Percentiles rank a stretch among this genome's conserved stretches.
These are phyloP conservation scores for Lepidothrix coronata DNA, from an alignment of 2,113 vertebrate genomes.

Conservation along the genomic window DNA sequence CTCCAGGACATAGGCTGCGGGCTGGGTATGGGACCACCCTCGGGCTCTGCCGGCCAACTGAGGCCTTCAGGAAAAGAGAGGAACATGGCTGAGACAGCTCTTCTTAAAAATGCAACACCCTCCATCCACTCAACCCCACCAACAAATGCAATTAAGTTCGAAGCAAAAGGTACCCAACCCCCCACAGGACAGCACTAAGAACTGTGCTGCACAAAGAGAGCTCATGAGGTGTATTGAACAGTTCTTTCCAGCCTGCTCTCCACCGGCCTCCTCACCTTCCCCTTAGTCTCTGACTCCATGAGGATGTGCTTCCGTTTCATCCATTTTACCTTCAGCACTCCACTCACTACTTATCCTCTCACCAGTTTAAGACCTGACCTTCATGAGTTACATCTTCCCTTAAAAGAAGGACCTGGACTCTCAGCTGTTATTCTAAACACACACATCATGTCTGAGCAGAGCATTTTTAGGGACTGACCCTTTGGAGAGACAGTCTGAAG, in stretches of 20 bases:
- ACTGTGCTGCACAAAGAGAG: not conserved
- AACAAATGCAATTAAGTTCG: not conserved
- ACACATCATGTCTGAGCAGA: not conserved
- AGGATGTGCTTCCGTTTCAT: not conserved
- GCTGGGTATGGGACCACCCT: conserved; percentile 63
- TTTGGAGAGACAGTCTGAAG: not conserved
- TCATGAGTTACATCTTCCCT: not conserved
- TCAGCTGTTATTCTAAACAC: not conserved
- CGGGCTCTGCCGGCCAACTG: conserved; percentile 73
- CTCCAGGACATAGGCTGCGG: conserved; percentile 65
- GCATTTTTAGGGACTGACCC: not conserved
- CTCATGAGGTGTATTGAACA: not conserved
- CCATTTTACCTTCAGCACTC: not conserved
- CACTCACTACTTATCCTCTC: not conserved
- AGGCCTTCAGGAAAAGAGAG: conserved; percentile 62
- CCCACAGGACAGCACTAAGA: not conserved
- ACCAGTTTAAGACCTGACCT: not conserved
- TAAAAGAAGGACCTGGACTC: not conserved
- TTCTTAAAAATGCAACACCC: not conserved
- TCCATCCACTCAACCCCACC: not conserved
- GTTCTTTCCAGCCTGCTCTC: not conserved
- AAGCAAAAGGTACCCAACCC: not conserved
- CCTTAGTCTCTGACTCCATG: not conserved
- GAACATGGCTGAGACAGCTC: not conserved
- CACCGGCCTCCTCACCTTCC: not conserved